These are phyloP conservation scores for Hyaena hyaena DNA, from an alignment of 2,113 vertebrate species.

Conservation along the genomic window DNA sequence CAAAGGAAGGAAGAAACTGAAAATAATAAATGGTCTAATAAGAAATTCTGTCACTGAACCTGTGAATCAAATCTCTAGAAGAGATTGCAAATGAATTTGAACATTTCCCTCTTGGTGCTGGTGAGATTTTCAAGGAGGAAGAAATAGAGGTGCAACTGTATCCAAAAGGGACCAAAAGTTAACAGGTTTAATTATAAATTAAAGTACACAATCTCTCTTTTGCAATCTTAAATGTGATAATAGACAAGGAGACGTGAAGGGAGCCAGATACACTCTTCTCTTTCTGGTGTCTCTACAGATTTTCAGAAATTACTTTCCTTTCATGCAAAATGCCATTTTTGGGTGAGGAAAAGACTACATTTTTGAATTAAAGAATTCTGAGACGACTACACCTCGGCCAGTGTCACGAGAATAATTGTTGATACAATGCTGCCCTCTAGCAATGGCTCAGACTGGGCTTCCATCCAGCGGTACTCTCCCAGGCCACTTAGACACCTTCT, in stretches of 20 bases:
- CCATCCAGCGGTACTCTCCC: not conserved
- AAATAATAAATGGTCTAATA: constrained; percentile 36
- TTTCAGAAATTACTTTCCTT: constrained; percentile 53
- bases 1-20: not conserved
- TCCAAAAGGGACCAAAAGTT: not conserved
- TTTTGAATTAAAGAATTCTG: constrained; percentile 18
- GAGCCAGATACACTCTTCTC: not conserved
- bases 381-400: not conserved
- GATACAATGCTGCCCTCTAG: constrained; percentile 79
- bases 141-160: not conserved
- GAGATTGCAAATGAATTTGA: constrained; percentile 23
- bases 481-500: not conserved
- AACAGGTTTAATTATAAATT: constrained; percentile 22
- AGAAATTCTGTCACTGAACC: not conserved
- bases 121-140: constrained; percentile 31
- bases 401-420: constrained; percentile 61
- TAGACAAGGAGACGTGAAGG: not conserved
- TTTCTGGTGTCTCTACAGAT: not conserved
- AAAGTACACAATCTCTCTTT: constrained; percentile 29
- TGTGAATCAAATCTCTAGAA: constrained; percentile 36
- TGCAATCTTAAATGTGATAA: constrained; percentile 42
- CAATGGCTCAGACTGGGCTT: constrained; percentile 53
- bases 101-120: not conserved
- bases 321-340: constrained; percentile 33
- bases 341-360: constrained; percentile 12